Percentiles rank a stretch among this genome's conserved stretches.
Evolutionary conservation across 2,797 vertebrate species (phyloP).

Genomic region (Cichlasoma orientale): DNA sequence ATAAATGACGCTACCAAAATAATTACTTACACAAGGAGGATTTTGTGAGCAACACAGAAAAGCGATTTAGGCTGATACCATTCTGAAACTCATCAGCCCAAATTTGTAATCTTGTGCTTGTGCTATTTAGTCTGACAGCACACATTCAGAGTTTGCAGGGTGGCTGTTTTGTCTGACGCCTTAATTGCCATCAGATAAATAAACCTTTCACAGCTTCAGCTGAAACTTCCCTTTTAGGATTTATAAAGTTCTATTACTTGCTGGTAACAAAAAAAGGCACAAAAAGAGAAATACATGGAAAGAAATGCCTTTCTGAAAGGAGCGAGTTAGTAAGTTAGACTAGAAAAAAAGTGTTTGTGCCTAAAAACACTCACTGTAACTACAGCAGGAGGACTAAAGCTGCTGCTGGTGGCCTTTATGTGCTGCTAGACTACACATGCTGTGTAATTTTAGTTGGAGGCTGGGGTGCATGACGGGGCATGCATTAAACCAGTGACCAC

Average conservation of each 20-base stretch:
- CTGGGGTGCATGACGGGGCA: no score
- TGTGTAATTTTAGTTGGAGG: background rate
- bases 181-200: background rate
- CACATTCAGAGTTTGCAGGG: background rate
- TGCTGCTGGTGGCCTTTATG: no score
- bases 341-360: background rate
- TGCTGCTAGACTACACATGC: no score
- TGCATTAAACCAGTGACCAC: background rate
- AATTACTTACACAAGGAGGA: no score
- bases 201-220: background rate
- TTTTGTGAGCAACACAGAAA: no score
- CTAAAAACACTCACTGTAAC: background rate
- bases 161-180: background rate
- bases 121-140: background rate
- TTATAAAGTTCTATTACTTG: background rate
- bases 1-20: no score
- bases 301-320: background rate
- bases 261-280: background rate
- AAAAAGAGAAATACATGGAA: background rate
- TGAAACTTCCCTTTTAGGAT: background rate
- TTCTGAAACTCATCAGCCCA: background rate
- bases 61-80: no score
- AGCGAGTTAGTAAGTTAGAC: background rate
- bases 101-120: background rate
- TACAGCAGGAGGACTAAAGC: no score